Evolutionary conservation across 2,888 invertebrate species (phyloP).

Genomic region (Aphodius granarius): DNA sequence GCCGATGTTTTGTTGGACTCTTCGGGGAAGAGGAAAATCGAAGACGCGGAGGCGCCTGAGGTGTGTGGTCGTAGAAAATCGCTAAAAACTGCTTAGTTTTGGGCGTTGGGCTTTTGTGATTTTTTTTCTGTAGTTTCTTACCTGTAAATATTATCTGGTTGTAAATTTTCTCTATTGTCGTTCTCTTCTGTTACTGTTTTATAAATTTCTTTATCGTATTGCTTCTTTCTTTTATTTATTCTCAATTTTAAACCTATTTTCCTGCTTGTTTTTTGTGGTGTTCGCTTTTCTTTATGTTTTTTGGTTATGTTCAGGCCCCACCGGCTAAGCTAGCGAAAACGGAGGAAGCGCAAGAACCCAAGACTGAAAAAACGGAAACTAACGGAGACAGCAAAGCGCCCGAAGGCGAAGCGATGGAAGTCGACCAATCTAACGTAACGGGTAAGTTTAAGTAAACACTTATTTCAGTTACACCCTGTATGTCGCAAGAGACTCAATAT

Average conservation of each 20-base stretch:
- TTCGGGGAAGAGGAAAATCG: conserved; percentile 47
- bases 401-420: conserved; percentile 34
- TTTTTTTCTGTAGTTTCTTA: not conserved
- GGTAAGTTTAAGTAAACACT: conserved; percentile 7
- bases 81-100: conserved; percentile 21
- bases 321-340: conserved; percentile 62
- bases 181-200: conserved; percentile 17
- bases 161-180: conserved; percentile 4
- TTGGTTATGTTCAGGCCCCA: conserved; percentile 43
- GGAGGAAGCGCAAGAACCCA: conserved; percentile 34
- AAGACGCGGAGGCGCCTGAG: conserved; percentile 45
- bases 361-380: conserved; percentile 20
- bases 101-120: conserved; percentile 9
- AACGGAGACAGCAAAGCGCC: conserved; percentile 21
- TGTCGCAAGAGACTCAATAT: too few relatives aligned
- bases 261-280: not conserved
- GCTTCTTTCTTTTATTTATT: conserved; percentile 4
- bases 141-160: conserved; percentile 1
- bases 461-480: not conserved
- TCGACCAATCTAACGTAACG: conserved; percentile 28
- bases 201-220: conserved; percentile 15
- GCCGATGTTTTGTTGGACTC: conserved; percentile 56
- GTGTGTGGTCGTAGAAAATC: conserved; percentile 40
- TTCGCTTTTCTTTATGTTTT: conserved; percentile 14
- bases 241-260: conserved; percentile 20